Base-by-base conservation (phyloP, 2,888 invertebrate genomes). In the Pachycephus smyrnensis region DNA sequence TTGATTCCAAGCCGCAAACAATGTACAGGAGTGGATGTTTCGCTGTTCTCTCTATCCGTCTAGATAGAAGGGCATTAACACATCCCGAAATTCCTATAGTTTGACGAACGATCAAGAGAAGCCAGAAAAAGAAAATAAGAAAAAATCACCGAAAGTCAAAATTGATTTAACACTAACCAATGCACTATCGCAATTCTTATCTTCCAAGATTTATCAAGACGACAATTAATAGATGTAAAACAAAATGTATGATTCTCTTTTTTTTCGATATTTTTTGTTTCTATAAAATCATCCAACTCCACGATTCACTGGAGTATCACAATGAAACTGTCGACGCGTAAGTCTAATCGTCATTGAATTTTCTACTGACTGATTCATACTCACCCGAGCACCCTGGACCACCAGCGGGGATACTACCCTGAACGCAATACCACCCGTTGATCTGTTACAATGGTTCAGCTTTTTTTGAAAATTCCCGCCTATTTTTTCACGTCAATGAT, bases 1-100 rank as follows among this genome's bases (percentile, higher is more conserved):
- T 91, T 91, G 91, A 91, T 91, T 91, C 90, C 90, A 90, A 91
- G 90, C 91, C 90, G 88, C 91, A 90, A 91, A 91, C 91, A 91
- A 90, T 91, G 91, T 91, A 90, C 90, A 89, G 89, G 90, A 90
- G 90, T 90, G 88, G 89, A 90, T 90, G 89, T 90, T 90, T 90
- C 91, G 89, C 88, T 89, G 89, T 90, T 88, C 89, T 90, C 89
- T 88, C 87, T 87, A 86, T 77, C 76, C 85, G 84, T 85, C 86
- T 86, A 82, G 86, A 86, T 87, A 86, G 85, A 81, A 85, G 86
- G 85, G 85, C 85, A 87, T 86, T 86, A 86, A 87, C 84, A 84
- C 84, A 80, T 81, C 85, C 83, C 82, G 81, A 86, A 86, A 86
- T 86, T 85, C 82, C 83, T 84, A 85, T 84, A 82, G 81, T 81